phyloP scores from a whole-genome alignment of 2,113 vertebrate genomes.

The Alosa alosa region DNA sequence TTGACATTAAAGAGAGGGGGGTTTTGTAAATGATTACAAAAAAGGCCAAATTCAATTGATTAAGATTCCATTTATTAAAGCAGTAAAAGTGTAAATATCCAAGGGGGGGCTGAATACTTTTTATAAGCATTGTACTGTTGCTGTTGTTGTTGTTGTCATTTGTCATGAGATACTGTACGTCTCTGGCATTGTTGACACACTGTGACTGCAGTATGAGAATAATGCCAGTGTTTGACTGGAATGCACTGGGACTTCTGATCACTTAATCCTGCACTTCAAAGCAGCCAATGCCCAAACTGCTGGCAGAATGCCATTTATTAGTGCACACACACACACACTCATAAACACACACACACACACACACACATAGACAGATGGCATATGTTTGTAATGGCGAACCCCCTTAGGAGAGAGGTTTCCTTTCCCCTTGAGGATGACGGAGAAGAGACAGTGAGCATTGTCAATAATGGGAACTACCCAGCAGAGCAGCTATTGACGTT shows the following conservation, averaged over 20 bases:
- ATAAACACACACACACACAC: conserved; percentile 17
- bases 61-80: too few species aligned
- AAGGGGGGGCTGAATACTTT: too few species aligned
- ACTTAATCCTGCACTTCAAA: not conserved
- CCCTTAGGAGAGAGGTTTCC: not conserved
- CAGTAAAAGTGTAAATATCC: too few species aligned
- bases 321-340: not conserved
- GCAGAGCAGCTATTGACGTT: not conserved
- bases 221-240: not conserved
- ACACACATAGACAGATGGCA: conserved; percentile 33
- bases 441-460: not conserved
- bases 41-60: too few species aligned
- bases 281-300: not conserved
- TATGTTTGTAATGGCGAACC: conserved; percentile 1
- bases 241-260: not conserved
- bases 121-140: too few species aligned
- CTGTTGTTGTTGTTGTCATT: too few species aligned
- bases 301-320: not conserved
- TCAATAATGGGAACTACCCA: not conserved
- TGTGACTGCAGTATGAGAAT: not conserved
- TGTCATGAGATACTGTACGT: not conserved
- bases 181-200: not conserved
- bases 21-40: too few species aligned
- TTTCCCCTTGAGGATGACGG: not conserved
- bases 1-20: too few species aligned